A percentile compares a stretch with the other conserved stretches of the same genome.
Evolutionary conservation across 2,888 invertebrate genomes (phyloP).

Genomic region (Drosophila mulleri): DNA sequence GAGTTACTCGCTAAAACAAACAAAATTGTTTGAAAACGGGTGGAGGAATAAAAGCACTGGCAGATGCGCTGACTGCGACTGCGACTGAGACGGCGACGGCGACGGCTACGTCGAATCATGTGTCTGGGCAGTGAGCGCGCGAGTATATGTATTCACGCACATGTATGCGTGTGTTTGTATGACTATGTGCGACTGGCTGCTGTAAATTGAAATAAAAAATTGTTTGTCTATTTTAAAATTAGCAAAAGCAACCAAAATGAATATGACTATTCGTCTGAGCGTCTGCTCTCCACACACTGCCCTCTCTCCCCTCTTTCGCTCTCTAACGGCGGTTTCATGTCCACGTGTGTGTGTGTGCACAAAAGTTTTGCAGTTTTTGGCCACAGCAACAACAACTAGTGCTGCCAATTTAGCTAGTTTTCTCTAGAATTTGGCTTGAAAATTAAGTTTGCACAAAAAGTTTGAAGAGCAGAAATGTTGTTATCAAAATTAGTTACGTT

Average conservation of each 20-base stretch:
- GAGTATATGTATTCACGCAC: slow-evolving; percentile 10
- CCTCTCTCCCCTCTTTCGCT: neutral
- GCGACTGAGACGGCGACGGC: slow-evolving; percentile 10
- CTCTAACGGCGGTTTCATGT: neutral
- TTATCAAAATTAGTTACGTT: too few relatives aligned
- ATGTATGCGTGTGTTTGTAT: slow-evolving; percentile 22
- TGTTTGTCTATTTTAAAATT: slow-evolving; percentile 79
- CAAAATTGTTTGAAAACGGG: slow-evolving; percentile 42
- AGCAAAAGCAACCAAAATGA: slow-evolving; percentile 74
- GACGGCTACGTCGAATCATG: slow-evolving; percentile 51
- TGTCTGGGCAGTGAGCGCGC: slow-evolving; percentile 47
- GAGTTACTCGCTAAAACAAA: slow-evolving; percentile 68
- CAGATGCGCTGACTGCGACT: slow-evolving; percentile 26
- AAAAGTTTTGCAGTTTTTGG: slow-evolving; percentile 52
- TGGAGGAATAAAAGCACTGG: neutral
- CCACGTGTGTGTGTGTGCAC: slow-evolving; percentile 11
- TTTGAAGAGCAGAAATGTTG: neutral
- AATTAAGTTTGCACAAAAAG: neutral
- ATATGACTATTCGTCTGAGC: slow-evolving; percentile 65
- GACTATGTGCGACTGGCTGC: slow-evolving; percentile 40
- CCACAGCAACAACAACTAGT: slow-evolving; percentile 34
- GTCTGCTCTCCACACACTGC: slow-evolving; percentile 20
- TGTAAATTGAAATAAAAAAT: slow-evolving; percentile 77
- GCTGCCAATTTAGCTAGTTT: slow-evolving; percentile 4
- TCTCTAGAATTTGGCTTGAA: neutral